A percentile compares a stretch with the other conserved stretches of the same genome.
Evolutionary conservation across 37 sponge, comb jelly and placozoan species (phyloP).

Genomic region (Hormiphora californensis): DNA sequence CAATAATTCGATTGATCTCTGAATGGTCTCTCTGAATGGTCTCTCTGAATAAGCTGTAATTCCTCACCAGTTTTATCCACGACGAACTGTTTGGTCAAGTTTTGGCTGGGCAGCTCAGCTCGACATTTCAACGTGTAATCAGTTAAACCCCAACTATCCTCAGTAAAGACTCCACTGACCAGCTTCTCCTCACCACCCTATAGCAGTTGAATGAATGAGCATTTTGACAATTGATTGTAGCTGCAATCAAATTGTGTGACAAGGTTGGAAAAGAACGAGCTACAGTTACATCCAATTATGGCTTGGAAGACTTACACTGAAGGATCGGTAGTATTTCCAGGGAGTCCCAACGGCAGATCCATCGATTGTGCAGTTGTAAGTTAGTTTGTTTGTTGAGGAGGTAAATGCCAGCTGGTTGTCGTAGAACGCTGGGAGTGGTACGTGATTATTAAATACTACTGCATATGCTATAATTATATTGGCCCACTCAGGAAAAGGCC

Average conservation of each 20-base stretch:
- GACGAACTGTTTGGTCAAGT: not conserved
- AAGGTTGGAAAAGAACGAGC: not conserved
- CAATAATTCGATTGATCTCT: too few species aligned
- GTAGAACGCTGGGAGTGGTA: not conserved
- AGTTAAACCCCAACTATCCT: not conserved
- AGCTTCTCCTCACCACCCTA: conserved; percentile 16
- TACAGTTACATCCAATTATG: not conserved
- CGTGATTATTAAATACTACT: too few species aligned
- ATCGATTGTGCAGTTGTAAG: not conserved
- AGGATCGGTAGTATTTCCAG: not conserved
- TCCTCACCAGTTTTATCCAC: not conserved
- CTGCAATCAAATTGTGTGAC: not conserved
- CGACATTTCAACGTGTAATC: conserved; percentile 6
- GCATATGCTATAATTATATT: too few species aligned
- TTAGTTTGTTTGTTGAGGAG: not conserved
- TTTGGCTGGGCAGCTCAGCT: conserved; percentile 14
- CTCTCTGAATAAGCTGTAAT: too few species aligned
- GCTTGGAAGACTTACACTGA: not conserved
- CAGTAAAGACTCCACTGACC: not conserved
- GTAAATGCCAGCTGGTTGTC: not conserved
- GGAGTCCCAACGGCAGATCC: not conserved
- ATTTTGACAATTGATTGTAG: not conserved
- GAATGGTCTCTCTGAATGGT: too few species aligned
- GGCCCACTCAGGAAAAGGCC: too few species aligned
- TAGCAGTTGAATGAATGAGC: not conserved